Conservation (phyloP, 2,797 vertebrate genomes). For the Lerista edwardsae region DNA sequence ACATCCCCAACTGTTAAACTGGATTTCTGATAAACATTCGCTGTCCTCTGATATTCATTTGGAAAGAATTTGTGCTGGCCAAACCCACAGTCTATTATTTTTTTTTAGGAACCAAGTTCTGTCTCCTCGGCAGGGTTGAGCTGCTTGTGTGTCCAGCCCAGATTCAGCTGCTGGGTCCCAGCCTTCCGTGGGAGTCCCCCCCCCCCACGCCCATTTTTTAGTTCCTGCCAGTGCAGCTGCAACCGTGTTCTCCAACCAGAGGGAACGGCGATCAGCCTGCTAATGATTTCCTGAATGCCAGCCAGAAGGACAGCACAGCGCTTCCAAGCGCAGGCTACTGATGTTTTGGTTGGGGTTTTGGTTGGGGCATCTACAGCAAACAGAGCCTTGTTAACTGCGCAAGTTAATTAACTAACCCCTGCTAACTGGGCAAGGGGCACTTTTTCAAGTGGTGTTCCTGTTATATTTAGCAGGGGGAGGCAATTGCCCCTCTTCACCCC, state of each 20-base stretch:
- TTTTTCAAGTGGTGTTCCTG: too few relatives aligned
- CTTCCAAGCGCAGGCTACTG: neutral
- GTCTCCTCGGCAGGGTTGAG: neutral
- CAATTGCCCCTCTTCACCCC: too few relatives aligned
- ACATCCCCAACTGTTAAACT: neutral
- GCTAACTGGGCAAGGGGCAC: too few relatives aligned
- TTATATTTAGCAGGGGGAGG: too few relatives aligned
- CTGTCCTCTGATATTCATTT: neutral
- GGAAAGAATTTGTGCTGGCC: neutral
- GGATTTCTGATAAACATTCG: conserved; percentile 1
- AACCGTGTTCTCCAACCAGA: conserved; percentile 16
- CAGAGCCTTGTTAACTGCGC: too few relatives aligned
- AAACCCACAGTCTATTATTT: neutral
- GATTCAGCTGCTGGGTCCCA: neutral
- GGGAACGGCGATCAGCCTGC: conserved; percentile 50
- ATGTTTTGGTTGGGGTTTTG: neutral
- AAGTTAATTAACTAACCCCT: too few relatives aligned
- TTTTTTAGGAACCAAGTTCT: neutral
- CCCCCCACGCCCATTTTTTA: neutral
- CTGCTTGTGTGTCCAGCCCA: neutral
- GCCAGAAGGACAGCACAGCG: conserved; percentile 16
- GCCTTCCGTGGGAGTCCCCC: too few relatives aligned
- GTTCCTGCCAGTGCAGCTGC: conserved; percentile 42
- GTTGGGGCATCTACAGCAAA: neutral
- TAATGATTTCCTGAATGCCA: conserved; percentile 29